Evolutionary conservation across 1,140 invertebrate species (phyloP).

Genomic region (Bathynomus jamesi): DNA sequence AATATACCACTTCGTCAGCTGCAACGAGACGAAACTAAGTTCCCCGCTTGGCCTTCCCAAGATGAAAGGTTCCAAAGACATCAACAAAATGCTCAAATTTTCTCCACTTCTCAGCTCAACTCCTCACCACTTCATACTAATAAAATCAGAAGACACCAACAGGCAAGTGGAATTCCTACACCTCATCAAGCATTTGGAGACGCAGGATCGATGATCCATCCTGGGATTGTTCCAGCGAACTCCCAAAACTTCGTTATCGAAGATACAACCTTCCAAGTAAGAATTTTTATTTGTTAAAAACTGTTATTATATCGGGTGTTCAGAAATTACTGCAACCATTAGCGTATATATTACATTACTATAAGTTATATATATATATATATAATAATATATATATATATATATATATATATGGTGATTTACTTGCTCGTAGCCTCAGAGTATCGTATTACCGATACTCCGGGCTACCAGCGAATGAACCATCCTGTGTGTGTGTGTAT

Average conservation of each 20-base stretch:
- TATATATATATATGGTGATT: no score
- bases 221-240: background rate
- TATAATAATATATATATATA: no score
- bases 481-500: no score
- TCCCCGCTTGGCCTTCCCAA: background rate
- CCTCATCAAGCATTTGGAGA: background rate
- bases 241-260: background rate
- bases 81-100: background rate
- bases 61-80: background rate
- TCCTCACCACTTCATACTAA: background rate
- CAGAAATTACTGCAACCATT: no score
- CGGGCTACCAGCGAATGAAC: no score
- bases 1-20: background rate
- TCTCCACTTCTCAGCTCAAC: background rate
- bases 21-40: background rate
- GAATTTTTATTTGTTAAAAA: no score
- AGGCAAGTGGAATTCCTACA: background rate
- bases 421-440: no score
- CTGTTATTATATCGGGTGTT: no score
- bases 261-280: background rate
- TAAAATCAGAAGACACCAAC: background rate
- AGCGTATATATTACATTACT: no score
- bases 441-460: no score
- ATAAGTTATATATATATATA: no score
- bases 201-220: background rate